Evolutionary conservation across 2,113 vertebrate species (phyloP), one percentile per base, ranked within the genome.

Genomic region (Eublepharis macularius): DNA sequence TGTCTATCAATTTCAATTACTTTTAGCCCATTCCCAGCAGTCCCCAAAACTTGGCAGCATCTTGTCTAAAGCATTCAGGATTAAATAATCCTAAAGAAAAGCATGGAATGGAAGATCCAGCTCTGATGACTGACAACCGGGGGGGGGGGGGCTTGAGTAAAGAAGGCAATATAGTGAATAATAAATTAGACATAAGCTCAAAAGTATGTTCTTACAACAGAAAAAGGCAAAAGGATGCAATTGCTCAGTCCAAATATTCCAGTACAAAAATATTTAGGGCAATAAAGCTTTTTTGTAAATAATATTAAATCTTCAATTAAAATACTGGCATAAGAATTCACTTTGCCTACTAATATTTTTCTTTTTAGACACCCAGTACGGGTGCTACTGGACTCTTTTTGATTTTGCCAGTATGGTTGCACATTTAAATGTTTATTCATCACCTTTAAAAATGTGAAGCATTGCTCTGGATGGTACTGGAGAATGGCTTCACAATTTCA

Each of bases 51-150:
- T 34, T 49, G 81, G 76, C 29, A 88, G n/a, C 0, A 16, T 74
- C 82, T 89, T 80, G n/a, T 63, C 82, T 84, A 87, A 86, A 93
- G 86, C 73, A 87, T 49, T 8, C 32, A 26, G 43, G 57, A 83
- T 76, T 75, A 72, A 82, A 70, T 45, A 70, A 54, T n/a, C 0
- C 8, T 45, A 5, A 66, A n/a, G 74, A 72, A 83, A 92, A 83
- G 86, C 54, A 79, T 81, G 63, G 85, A 84, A 88, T 60, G 21
- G 43, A 17, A 83, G 21, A 19, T 78, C n/a, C 14, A 34, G 47
- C 43, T 65, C 14, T n/a, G 79, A 11, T 34, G 54, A 75, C 0
- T 79, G 34, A 45, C 4, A 34, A 76, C 2, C 14, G 75, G 83
- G 83, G 65, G 5, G 41, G 5, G 41, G 9, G 19, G 81, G 83